Percentiles rank a stretch among this genome's conserved stretches.
phyloP scores from a whole-genome alignment of 2,797 vertebrate species.

The Chromobotia macracanthus region DNA sequence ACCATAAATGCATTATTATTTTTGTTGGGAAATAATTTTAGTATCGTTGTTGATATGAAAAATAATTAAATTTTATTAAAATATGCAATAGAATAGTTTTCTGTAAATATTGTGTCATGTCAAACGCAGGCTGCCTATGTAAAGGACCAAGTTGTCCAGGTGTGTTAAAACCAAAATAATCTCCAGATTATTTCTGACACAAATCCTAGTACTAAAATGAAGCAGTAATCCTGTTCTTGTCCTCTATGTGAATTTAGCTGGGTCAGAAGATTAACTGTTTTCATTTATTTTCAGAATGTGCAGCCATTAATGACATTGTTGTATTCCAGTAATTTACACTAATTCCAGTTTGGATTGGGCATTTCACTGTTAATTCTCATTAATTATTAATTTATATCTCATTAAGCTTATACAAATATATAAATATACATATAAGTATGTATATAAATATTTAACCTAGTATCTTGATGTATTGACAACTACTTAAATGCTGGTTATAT shows the following conservation, averaged over 20 bases:
- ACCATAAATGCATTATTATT: background rate
- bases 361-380: too few relatives aligned
- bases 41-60: background rate
- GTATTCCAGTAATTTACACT: too few relatives aligned
- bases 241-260: conserved; percentile 3
- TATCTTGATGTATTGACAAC: background rate
- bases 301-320: conserved; percentile 24
- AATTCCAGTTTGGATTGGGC: background rate
- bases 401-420: too few relatives aligned
- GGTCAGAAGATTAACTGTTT: background rate
- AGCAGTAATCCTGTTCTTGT: conserved; percentile 50
- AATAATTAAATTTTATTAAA: background rate
- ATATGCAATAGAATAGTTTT: background rate
- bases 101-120: background rate
- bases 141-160: background rate
- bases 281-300: background rate
- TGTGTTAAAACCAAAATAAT: conserved; percentile 27
- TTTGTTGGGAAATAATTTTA: too few relatives aligned
- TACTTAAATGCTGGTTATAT: background rate
- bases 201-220: conserved; percentile 63
- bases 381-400: too few relatives aligned
- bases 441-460: background rate
- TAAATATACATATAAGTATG: too few relatives aligned
- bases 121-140: background rate
- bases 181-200: conserved; percentile 64